These are phyloP conservation scores for Procambarus clarkii DNA, from an alignment of 1,140 invertebrate species.

Conservation along the genomic window DNA sequence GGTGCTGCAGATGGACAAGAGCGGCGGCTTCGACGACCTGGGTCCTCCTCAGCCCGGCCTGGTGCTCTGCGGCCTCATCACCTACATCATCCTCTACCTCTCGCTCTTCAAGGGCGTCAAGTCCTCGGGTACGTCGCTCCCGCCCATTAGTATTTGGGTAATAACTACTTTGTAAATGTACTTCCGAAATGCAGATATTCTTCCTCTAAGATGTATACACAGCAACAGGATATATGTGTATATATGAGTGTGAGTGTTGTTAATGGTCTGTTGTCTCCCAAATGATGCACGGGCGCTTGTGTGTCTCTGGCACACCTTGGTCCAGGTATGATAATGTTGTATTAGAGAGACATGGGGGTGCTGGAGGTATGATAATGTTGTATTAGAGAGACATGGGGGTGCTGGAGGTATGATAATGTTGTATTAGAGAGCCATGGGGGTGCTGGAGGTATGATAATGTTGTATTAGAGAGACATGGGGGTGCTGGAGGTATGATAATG, in stretches of 20 bases:
- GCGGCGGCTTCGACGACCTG: conserved; percentile 76
- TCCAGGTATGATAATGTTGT: not conserved
- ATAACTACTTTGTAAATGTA: too few species aligned
- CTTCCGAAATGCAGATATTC: too few species aligned
- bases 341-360: not conserved
- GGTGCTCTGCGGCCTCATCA: conserved; percentile 77
- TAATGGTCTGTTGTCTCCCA: not conserved
- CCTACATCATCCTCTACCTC: conserved; percentile 78
- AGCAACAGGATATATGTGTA: not conserved
- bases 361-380: not conserved
- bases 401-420: not conserved
- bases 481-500: not conserved
- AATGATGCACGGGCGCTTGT: too few species aligned
- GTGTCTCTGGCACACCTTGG: not conserved
- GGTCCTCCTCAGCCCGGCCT: conserved; percentile 77
- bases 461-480: not conserved
- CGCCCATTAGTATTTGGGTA: too few species aligned
- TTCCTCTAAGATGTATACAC: not conserved
- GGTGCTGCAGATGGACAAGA: conserved; percentile 77
- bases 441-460: not conserved
- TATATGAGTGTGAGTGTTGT: not conserved
- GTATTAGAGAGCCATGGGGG: not conserved
- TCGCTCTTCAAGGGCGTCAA: conserved; percentile 80
- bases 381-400: not conserved
- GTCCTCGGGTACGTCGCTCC: conserved; percentile 77